Evolutionary conservation across 2,888 invertebrate genomes (phyloP).

Genomic region (Aromia moschata): DNA sequence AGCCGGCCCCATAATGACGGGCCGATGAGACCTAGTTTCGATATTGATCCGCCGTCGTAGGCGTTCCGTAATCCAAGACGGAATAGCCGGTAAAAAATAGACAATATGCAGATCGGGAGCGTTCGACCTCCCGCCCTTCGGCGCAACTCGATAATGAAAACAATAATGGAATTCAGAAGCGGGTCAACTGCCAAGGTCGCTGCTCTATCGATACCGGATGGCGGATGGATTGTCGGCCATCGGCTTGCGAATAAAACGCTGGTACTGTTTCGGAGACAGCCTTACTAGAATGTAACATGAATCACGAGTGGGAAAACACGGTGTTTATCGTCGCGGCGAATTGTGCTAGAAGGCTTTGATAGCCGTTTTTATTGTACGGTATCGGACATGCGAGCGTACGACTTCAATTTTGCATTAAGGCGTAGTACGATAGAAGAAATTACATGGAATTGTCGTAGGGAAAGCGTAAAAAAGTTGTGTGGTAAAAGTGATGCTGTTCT

Average conservation of each 20-base stretch:
- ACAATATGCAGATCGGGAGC: background rate
- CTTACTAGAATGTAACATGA: background rate
- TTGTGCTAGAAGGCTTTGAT: too few species aligned
- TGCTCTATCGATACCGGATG: slow-evolving; percentile 6
- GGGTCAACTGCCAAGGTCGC: slow-evolving; percentile 15
- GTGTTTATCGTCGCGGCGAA: background rate
- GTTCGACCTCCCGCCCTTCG: background rate
- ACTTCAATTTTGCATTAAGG: too few species aligned
- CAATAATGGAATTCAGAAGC: background rate
- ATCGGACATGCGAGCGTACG: too few species aligned
- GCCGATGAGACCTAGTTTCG: background rate
- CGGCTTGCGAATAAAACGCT: background rate
- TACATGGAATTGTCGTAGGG: too few species aligned
- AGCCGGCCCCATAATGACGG: background rate
- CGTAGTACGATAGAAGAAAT: too few species aligned
- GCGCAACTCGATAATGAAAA: background rate
- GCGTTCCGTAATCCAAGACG: background rate
- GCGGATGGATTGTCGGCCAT: background rate
- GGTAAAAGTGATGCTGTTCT: too few species aligned
- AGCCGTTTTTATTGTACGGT: too few species aligned
- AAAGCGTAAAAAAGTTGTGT: too few species aligned
- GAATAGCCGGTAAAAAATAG: background rate
- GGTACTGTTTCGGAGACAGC: background rate
- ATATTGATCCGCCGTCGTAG: background rate
- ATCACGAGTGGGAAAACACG: background rate